A percentile compares a stretch with the other conserved stretches of the same genome.
Evolutionary conservation across 2,888 invertebrate species (phyloP).

Genomic region (Azorinus chamasolen): DNA sequence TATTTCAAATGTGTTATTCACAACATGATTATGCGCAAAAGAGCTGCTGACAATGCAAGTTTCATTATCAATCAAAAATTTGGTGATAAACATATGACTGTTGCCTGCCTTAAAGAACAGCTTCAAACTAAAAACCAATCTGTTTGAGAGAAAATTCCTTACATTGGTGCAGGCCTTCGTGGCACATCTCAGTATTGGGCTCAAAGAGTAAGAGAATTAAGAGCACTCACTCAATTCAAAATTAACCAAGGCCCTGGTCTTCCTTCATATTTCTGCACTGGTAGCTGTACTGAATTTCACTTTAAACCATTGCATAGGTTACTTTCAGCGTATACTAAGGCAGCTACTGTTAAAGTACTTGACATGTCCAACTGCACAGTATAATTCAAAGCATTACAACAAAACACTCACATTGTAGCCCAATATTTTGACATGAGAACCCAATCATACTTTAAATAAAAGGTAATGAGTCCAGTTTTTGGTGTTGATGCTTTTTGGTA

Average conservation of each 20-base stretch:
- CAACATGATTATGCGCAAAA: slow-evolving; percentile 64
- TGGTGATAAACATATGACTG: slow-evolving; percentile 56
- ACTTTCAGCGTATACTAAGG: slow-evolving; percentile 45
- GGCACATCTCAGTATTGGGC: slow-evolving; percentile 62
- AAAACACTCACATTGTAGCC: slow-evolving; percentile 62
- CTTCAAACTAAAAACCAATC: slow-evolving; percentile 54
- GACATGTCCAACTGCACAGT: too few species aligned
- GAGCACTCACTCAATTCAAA: slow-evolving; percentile 43
- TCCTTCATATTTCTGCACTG: slow-evolving; percentile 68
- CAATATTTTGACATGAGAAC: slow-evolving; percentile 62
- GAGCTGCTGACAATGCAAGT: slow-evolving; percentile 51
- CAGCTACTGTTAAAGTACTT: too few species aligned
- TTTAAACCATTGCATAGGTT: slow-evolving; percentile 64
- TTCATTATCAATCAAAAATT: slow-evolving; percentile 63
- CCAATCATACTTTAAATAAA: slow-evolving; percentile 55
- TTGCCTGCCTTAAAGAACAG: slow-evolving; percentile 50
- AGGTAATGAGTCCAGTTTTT: slow-evolving; percentile 69
- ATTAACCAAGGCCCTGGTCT: slow-evolving; percentile 56
- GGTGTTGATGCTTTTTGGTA: slow-evolving; percentile 69
- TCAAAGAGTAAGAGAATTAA: slow-evolving; percentile 45
- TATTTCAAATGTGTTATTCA: slow-evolving; percentile 62
- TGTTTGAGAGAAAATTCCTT: slow-evolving; percentile 47
- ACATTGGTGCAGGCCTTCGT: slow-evolving; percentile 47
- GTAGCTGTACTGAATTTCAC: slow-evolving; percentile 70
- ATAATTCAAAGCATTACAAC: too few species aligned